Evolutionary conservation across 2,113 vertebrate species (phyloP).

Genomic region (Perca flavescens): DNA sequence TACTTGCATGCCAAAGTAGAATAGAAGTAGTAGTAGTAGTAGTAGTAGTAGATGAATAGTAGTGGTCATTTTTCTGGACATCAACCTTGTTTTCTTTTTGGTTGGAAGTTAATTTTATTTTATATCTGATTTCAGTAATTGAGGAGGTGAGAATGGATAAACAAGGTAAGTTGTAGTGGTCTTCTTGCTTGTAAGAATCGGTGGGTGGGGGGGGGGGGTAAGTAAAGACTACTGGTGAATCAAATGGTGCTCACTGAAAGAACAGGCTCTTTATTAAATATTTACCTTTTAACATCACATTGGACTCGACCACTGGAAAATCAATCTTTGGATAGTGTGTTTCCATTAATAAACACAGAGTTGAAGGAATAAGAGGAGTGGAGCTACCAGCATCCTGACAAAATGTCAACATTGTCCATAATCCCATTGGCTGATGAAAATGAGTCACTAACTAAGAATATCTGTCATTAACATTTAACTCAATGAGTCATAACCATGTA

Average conservation of each 20-base stretch:
- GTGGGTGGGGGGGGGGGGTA: constrained; percentile 22
- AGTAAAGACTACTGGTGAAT: constrained; percentile 29
- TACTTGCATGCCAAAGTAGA: constrained; percentile 74
- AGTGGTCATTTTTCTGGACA: constrained; percentile 26
- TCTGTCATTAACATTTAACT: constrained; percentile 58
- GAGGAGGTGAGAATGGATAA: constrained; percentile 82
- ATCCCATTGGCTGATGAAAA: constrained; percentile 52
- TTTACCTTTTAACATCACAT: constrained; percentile 35
- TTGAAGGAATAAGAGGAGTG: constrained; percentile 56
- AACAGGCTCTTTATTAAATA: constrained; percentile 36
- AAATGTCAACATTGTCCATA: constrained; percentile 65
- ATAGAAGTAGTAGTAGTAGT: constrained; percentile 60
- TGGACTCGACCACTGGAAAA: constrained; percentile 16
- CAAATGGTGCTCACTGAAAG: constrained; percentile 30
- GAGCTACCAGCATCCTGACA: constrained; percentile 83
- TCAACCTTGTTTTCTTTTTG: constrained; percentile 48
- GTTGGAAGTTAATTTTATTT: constrained; percentile 81
- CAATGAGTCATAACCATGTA: constrained; percentile 64
- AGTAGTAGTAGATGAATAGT: too few species aligned
- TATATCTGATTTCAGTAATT: constrained; percentile 87
- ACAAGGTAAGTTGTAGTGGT: constrained; percentile 82
- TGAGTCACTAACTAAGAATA: constrained; percentile 25
- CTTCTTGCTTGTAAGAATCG: constrained; percentile 70
- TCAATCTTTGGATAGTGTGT: constrained; percentile 32
- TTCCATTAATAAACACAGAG: constrained; percentile 5